Evolutionary conservation across 2,888 invertebrate species (phyloP), one percentile per base, ranked within the genome.

Genomic region (Clunio marinus): DNA sequence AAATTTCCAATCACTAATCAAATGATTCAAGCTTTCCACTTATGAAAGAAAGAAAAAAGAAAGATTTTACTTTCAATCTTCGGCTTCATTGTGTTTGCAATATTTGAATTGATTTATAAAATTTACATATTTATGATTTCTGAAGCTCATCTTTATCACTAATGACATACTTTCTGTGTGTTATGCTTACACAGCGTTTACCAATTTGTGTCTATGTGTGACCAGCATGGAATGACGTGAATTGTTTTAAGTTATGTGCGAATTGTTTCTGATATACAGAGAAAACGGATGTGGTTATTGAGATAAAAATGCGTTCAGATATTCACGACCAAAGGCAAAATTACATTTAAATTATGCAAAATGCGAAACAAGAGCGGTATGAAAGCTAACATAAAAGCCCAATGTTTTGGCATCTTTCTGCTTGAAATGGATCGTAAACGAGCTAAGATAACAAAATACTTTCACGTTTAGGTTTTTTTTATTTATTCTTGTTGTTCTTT

Each of bases 311-410:
- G 57, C 25, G 2, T 17, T 27, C n/a, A 27, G 25, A 57, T 13
- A 20, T 57, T 57, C 57, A 57, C 45, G 17, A 45, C 8, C 1
- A 32, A 10, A 4, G 2, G 57, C 24, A 27, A 57, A 22, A 57
- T 27, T 57, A 57, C 5, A n/a, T 57, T 57, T 57, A 24, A 57
- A 57, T 57, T 57, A 57, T 57, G 25, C 57, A 57, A 57, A 51
- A n/a, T 41, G 10, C 15, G 10, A n/a, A n/a, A 41, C 41, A n/a
- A 51, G 22, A 51, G 51, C 15, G 20, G 51, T 15, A 15, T n/a
- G 8, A 45, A 45, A 45, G 10, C 45, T 10, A 45, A 15, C 45
- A 45, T 45, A 45, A 32, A n/a, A n/a, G n/a, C n/a, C n/a, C 32
- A 15, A 45, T 45, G 45, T 45, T n/a, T n/a, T 7, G 45, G 45